Evolutionary conservation across 2,888 invertebrate species (phyloP).

Genomic region (Lordiphosa fenestrarum): DNA sequence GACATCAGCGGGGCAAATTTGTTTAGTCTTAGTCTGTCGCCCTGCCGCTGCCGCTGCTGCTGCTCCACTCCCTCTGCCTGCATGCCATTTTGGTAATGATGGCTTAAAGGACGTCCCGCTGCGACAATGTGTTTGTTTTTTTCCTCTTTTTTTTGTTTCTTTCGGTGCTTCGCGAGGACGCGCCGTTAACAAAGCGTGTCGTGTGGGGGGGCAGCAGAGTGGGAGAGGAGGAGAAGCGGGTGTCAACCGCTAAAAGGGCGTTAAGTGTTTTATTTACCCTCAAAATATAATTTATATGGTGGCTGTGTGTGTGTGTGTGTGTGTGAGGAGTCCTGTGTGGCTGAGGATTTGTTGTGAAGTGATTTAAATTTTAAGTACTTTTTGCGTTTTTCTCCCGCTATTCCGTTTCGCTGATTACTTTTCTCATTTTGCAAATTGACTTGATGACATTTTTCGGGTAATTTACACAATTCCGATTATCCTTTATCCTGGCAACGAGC

Average conservation of each 20-base stretch:
- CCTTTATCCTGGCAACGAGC: conserved; percentile 6
- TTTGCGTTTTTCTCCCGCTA: conserved; percentile 32
- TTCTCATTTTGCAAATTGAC: conserved; percentile 72
- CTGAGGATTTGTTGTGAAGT: conserved; percentile 64
- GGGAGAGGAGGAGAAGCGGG: conserved; percentile 18
- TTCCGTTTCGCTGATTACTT: conserved; percentile 58
- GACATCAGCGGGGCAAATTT: conserved; percentile 68
- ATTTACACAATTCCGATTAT: conserved; percentile 55
- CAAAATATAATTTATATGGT: conserved; percentile 71
- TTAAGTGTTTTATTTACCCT: conserved; percentile 74
- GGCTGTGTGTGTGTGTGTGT: conserved; percentile 29
- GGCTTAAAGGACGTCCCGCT: conserved; percentile 67
- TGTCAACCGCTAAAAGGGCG: conserved; percentile 73
- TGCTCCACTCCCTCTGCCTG: conserved; percentile 17
- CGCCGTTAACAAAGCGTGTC: conserved; percentile 70
- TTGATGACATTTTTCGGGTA: conserved; percentile 72
- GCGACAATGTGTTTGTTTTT: conserved; percentile 62
- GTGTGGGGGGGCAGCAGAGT: conserved; percentile 9
- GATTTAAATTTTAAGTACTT: conserved; percentile 74
- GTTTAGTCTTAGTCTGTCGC: conserved; percentile 65
- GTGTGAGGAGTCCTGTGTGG: conserved; percentile 19
- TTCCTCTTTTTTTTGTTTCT: conserved; percentile 5
- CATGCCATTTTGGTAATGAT: conserved; percentile 70
- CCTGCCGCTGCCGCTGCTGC: neutral
- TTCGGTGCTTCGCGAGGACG: conserved; percentile 43